These are phyloP conservation scores for Calliphora vicina DNA, from an alignment of 1,140 invertebrate genomes.

Conservation along the genomic window DNA sequence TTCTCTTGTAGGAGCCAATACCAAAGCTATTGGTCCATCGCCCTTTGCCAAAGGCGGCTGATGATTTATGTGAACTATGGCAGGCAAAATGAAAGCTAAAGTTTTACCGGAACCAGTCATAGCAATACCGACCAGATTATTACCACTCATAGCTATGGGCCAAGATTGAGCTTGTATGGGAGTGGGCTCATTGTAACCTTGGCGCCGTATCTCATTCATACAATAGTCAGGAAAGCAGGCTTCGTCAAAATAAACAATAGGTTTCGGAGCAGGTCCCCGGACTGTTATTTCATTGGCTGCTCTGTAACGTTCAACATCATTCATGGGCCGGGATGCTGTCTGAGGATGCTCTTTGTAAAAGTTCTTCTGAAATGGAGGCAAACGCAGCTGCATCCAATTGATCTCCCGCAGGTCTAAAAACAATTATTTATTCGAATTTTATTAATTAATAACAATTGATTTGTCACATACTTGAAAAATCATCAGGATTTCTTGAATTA, in stretches of 20 bases:
- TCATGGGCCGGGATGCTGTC: constrained; percentile 72
- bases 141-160: constrained; percentile 89
- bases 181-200: constrained; percentile 81
- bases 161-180: constrained; percentile 88
- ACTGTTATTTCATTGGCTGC: constrained; percentile 80
- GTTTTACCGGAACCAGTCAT: constrained; percentile 92
- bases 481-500: constrained; percentile 36
- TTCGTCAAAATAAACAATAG: constrained; percentile 82
- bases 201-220: constrained; percentile 69
- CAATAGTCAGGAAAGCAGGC: constrained; percentile 82
- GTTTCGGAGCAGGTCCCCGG: constrained; percentile 77
- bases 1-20: constrained; percentile 92
- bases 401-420: constrained; percentile 44
- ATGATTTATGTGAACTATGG: constrained; percentile 91
- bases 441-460: not conserved
- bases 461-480: constrained; percentile 42
- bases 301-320: constrained; percentile 80
- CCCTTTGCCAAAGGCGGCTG: constrained; percentile 80
- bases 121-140: constrained; percentile 91
- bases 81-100: constrained; percentile 79
- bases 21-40: constrained; percentile 88
- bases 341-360: constrained; percentile 86
- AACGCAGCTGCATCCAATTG: constrained; percentile 65
- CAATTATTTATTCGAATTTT: not conserved
- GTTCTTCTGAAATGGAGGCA: constrained; percentile 90